These are phyloP conservation scores for Apteryx mantelli DNA, from an alignment of 2,113 vertebrate species.

Conservation along the genomic window DNA sequence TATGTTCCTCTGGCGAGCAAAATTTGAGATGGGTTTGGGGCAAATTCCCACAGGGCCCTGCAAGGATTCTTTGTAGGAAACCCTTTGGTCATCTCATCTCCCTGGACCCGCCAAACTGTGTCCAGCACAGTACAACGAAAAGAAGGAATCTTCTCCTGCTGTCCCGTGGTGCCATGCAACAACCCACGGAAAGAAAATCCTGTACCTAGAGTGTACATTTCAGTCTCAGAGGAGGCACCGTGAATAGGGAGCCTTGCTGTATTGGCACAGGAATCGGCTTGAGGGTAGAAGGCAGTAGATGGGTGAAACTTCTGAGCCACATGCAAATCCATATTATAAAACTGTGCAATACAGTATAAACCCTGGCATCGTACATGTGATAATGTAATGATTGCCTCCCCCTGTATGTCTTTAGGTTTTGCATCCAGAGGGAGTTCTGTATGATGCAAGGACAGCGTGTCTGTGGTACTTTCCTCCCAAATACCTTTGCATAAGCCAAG, in stretches of 20 bases:
- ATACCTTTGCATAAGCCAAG: accelerated
- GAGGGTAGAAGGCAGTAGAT: neutral
- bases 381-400: neutral
- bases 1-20: neutral
- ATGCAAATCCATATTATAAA: neutral
- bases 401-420: neutral
- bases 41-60: neutral
- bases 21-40: neutral
- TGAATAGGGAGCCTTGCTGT: neutral
- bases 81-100: neutral
- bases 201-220: neutral
- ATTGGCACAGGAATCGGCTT: neutral
- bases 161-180: neutral
- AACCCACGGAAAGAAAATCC: neutral
- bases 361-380: neutral
- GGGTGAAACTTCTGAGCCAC: neutral
- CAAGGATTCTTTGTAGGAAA: neutral
- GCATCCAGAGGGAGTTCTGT: neutral
- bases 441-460: neutral
- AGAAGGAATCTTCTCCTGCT: neutral
- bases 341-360: neutral
- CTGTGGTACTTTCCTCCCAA: neutral
- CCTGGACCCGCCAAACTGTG: neutral
- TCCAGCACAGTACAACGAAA: neutral
- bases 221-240: neutral